phyloP scores from a whole-genome alignment of 2,797 vertebrate species.

The Centropyge bicolor region DNA sequence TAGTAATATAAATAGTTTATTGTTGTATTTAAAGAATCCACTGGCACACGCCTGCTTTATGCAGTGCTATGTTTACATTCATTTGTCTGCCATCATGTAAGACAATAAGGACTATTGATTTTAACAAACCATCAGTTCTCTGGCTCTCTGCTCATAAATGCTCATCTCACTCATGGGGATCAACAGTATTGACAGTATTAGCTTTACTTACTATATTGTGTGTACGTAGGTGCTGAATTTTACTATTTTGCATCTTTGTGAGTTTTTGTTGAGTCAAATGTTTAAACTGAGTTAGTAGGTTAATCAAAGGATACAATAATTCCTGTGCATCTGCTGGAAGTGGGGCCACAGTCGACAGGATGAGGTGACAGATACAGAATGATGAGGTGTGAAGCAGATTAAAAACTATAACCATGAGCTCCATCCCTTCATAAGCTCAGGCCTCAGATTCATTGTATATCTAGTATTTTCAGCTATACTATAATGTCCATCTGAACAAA shows the following conservation, averaged over 20 bases:
- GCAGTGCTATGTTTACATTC: neutral
- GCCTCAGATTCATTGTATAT: neutral
- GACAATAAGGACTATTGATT: neutral
- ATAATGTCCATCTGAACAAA: too few relatives aligned
- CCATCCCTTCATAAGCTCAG: neutral
- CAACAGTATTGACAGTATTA: neutral
- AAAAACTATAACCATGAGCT: neutral
- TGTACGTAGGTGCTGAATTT: neutral
- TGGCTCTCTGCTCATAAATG: neutral
- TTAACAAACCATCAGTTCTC: neutral
- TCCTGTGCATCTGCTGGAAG: neutral
- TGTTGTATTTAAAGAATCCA: neutral
- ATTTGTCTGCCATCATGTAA: constrained; percentile 6
- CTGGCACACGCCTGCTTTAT: neutral
- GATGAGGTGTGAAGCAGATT: neutral
- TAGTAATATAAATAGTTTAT: neutral
- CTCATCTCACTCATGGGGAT: neutral
- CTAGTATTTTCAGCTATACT: neutral
- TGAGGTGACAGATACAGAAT: neutral
- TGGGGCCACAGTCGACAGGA: neutral
- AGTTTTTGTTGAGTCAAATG: neutral
- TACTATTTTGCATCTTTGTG: neutral
- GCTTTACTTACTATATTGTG: neutral
- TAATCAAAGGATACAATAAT: neutral
- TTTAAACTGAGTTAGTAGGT: neutral